A percentile compares a stretch with the other conserved stretches of the same genome.
phyloP scores from a whole-genome alignment of 1,140 invertebrate genomes.

The Drosophila dunni region DNA sequence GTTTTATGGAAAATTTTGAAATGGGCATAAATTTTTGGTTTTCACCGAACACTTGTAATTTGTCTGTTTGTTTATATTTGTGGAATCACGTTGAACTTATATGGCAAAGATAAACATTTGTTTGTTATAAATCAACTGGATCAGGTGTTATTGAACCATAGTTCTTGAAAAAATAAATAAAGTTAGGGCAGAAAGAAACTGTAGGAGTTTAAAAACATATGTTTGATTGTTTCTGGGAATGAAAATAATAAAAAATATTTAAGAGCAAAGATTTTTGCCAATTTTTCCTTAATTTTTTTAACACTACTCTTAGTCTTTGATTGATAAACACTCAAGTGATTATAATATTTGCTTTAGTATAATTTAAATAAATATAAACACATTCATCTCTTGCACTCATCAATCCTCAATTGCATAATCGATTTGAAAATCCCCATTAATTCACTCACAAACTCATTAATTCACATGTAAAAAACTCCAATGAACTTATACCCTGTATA shows the following conservation, averaged over 20 bases:
- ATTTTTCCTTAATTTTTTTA: no score
- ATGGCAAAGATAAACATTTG: slow-evolving; percentile 8
- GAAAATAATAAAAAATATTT: no score
- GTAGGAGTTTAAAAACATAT: no score
- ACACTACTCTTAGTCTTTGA: no score
- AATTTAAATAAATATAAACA: no score
- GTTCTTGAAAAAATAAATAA: not conserved
- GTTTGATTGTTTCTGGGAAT: no score
- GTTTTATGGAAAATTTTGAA: slow-evolving; percentile 43
- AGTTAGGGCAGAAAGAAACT: no score
- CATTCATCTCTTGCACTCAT: no score
- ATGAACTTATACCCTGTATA: slow-evolving; percentile 5
- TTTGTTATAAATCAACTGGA: slow-evolving; percentile 18
- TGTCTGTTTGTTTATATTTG: slow-evolving; percentile 52
- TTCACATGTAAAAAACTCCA: not conserved
- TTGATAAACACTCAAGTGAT: no score
- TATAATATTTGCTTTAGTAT: no score
- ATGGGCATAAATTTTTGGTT: slow-evolving; percentile 48
- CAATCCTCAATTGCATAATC: not conserved
- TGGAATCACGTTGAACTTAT: slow-evolving; percentile 26
- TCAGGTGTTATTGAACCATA: slow-evolving; percentile 17
- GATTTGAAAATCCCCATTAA: not conserved
- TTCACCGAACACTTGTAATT: slow-evolving; percentile 61
- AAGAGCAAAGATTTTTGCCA: no score
- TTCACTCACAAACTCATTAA: not conserved